Evolutionary conservation across 1,140 invertebrate species (phyloP).

Genomic region (Drosophila jambulina): DNA sequence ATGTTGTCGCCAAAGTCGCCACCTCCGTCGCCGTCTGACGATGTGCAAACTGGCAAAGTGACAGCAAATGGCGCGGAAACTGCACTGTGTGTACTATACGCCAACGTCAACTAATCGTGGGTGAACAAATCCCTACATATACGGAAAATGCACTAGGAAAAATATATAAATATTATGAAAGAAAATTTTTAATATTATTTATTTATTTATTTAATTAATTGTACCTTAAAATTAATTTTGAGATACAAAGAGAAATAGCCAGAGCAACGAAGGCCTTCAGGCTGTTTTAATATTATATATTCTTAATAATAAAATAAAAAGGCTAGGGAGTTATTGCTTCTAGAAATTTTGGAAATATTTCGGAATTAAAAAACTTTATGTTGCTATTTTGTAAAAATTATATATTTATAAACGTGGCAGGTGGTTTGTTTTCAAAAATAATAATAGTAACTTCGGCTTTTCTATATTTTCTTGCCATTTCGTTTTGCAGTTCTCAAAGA

Average conservation of each 20-base stretch:
- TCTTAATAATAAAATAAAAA: not conserved
- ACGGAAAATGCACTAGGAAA: conserved; percentile 69
- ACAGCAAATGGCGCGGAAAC: conserved; percentile 83
- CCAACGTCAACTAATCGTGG: conserved; percentile 82
- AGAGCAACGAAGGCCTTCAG: too few relatives aligned
- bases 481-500: too few relatives aligned
- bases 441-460: too few relatives aligned
- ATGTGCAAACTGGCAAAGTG: conserved; percentile 83
- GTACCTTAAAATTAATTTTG: too few relatives aligned
- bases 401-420: not conserved
- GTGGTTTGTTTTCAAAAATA: too few relatives aligned
- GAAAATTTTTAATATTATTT: too few relatives aligned
- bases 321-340: not conserved
- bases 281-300: too few relatives aligned
- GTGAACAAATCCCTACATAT: conserved; percentile 74
- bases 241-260: too few relatives aligned
- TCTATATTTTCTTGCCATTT: too few relatives aligned
- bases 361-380: not conserved
- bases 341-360: not conserved
- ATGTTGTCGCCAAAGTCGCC: conserved; percentile 33
- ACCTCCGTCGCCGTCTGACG: conserved; percentile 58
- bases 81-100: conserved; percentile 53
- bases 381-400: not conserved
- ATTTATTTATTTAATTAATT: too few relatives aligned
- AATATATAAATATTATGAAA: not conserved